phyloP scores from a whole-genome alignment of 2,113 vertebrate genomes.

The Emydura subglobosa region DNA sequence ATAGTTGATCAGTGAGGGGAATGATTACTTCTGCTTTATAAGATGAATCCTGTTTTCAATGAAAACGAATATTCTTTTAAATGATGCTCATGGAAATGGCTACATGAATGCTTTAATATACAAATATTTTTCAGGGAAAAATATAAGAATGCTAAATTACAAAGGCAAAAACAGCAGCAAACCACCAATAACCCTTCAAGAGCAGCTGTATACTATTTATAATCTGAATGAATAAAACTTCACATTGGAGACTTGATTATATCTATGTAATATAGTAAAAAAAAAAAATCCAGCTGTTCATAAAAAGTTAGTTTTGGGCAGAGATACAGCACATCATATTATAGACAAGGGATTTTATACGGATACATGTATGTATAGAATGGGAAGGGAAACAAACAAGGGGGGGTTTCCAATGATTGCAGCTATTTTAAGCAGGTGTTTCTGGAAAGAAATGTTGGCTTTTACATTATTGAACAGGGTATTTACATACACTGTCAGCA shows the following conservation, averaged over 20 bases:
- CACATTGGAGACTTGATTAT: background rate
- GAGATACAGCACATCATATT: background rate
- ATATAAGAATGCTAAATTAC: background rate
- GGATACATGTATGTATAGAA: background rate
- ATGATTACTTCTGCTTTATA: background rate
- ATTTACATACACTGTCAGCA: background rate
- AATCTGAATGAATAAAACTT: background rate
- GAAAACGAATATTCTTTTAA: background rate
- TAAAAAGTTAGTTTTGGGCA: background rate
- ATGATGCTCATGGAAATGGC: background rate
- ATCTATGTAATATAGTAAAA: background rate
- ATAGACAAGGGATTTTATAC: background rate
- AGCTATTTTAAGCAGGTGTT: background rate
- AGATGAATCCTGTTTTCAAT: constrained; percentile 8
- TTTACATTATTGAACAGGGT: background rate
- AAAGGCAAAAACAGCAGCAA: background rate
- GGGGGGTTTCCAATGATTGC: background rate
- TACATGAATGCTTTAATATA: background rate
- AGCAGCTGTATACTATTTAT: background rate
- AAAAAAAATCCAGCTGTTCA: background rate
- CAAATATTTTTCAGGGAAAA: background rate
- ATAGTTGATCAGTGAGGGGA: background rate
- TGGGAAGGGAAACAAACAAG: background rate
- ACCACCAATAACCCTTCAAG: background rate
- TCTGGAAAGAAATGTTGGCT: background rate